Conservation (phyloP, 2,888 invertebrate species). For the Stenchaetothrips biformis region DNA sequence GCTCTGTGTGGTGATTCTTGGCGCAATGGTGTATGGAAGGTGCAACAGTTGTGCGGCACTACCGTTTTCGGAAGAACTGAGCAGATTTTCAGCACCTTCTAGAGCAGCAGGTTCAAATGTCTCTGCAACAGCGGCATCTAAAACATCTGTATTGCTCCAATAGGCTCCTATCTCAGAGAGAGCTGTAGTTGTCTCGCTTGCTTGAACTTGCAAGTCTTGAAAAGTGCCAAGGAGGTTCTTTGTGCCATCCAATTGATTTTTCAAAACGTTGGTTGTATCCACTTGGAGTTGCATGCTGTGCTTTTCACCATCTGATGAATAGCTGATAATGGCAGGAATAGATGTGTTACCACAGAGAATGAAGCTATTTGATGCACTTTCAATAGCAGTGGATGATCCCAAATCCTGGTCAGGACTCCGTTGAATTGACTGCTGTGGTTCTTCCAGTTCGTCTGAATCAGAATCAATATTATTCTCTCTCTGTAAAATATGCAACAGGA, state of each 20-base stretch:
- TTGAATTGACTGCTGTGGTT: neutral
- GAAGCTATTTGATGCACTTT: neutral
- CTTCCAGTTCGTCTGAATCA: constrained; percentile 1
- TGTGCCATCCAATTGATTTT: neutral
- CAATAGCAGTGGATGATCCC: no score
- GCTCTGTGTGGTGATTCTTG: neutral
- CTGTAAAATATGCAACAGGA: neutral
- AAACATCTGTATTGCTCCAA: constrained; percentile 14
- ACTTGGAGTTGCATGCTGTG: neutral
- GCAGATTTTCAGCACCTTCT: neutral
- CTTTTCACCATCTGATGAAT: neutral
- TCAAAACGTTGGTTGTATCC: neutral
- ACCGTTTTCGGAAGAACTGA: neutral
- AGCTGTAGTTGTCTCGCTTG: neutral
- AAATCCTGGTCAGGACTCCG: neutral
- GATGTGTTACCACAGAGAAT: neutral
- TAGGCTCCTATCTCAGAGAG: neutral
- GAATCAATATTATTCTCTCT: neutral
- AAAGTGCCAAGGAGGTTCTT: neutral
- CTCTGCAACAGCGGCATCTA: constrained; percentile 9
- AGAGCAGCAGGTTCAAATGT: neutral
- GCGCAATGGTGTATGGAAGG: constrained; percentile 3
- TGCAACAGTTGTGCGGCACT: constrained; percentile 4
- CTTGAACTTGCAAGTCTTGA: neutral
- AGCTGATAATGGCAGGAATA: constrained; percentile 5